phyloP scores from a whole-genome alignment of 2,113 vertebrate genomes.

The Triplophysa tibetana region DNA sequence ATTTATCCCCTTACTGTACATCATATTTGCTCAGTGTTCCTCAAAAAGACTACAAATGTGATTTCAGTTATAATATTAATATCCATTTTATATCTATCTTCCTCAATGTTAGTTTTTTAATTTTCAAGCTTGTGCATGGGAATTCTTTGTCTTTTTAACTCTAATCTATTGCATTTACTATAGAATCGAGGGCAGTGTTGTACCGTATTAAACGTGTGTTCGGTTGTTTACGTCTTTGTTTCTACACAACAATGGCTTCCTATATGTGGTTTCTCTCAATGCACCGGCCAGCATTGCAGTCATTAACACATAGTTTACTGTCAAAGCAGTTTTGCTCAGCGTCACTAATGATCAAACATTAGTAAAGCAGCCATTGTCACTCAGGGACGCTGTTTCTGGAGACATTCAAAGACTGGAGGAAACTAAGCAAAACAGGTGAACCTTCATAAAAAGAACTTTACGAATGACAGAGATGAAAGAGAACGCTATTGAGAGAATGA shows the following conservation, averaged over 20 bases:
- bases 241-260: constrained; percentile 38
- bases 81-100: not conserved
- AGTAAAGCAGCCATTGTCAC: constrained; percentile 41
- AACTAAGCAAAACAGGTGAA: constrained; percentile 38
- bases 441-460: not conserved
- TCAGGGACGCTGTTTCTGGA: constrained; percentile 7
- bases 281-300: constrained; percentile 23
- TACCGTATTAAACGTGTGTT: not conserved
- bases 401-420: not conserved
- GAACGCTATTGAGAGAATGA: not conserved
- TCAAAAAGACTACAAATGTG: no score
- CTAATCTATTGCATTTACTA: not conserved
- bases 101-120: no score
- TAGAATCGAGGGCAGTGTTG: constrained; percentile 11
- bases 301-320: constrained; percentile 50
- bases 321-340: not conserved
- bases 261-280: constrained; percentile 25
- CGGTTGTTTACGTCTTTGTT: constrained; percentile 47
- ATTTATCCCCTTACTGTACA: not conserved
- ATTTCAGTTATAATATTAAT: not conserved
- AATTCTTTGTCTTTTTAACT: not conserved
- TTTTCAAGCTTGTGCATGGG: not conserved
- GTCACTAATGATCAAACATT: constrained; percentile 31
- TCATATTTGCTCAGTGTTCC: no score
- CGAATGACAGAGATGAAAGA: constrained; percentile 9